Conservation (phyloP, 2,888 invertebrate genomes). For the Rapana venosa region DNA sequence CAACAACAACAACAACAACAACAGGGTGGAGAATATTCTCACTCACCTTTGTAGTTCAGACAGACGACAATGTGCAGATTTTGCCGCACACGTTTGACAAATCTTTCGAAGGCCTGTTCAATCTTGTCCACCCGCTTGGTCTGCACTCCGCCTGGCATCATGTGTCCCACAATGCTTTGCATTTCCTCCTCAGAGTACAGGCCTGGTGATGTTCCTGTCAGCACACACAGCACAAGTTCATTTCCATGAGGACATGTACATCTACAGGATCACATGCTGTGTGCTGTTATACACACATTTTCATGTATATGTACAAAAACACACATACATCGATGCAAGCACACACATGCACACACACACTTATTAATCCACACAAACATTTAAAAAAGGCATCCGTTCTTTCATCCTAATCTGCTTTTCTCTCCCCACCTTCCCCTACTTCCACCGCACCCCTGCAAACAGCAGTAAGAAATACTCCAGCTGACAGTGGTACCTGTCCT, state of each 20-base stretch:
- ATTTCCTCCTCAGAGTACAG: conserved; percentile 74
- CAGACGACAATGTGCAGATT: conserved; percentile 75
- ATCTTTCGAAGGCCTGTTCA: conserved; percentile 73
- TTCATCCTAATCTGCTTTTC: no score
- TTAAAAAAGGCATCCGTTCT: no score
- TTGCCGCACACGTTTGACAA: conserved; percentile 69
- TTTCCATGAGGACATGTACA: not conserved
- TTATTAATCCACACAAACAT: no score
- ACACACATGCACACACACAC: no score
- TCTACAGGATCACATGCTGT: no score
- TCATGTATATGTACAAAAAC: not conserved
- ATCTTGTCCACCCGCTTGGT: conserved; percentile 75
- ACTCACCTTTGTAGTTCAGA: conserved; percentile 71
- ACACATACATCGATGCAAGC: not conserved
- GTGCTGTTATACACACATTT: no score
- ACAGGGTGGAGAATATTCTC: not conserved
- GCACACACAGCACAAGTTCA: not conserved
- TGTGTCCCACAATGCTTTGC: conserved; percentile 73
- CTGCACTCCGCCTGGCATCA: conserved; percentile 76
- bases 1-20: no score
- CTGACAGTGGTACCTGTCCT: no score
- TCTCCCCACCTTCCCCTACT: no score
- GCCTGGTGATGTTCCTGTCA: conserved; percentile 72
- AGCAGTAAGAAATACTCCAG: no score
- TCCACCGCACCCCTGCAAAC: no score